These are phyloP conservation scores for Alloscopus bannaensis DNA, from an alignment of 2,888 invertebrate genomes.

Conservation along the genomic window DNA sequence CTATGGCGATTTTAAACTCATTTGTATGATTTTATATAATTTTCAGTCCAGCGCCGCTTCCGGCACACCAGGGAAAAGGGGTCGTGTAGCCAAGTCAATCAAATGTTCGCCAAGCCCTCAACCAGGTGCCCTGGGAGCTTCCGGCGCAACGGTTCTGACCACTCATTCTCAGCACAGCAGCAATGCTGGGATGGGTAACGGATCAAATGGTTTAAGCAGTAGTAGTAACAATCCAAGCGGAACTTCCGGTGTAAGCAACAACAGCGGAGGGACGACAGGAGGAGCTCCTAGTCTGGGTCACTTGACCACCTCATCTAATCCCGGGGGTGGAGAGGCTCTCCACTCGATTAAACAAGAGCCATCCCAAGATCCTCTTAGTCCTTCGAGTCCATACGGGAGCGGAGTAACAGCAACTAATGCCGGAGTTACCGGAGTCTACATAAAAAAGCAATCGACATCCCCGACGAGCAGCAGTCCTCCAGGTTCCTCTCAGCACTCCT, in stretches of 20 bases:
- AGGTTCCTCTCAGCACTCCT: conserved; percentile 71
- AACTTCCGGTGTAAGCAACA: conserved; percentile 41
- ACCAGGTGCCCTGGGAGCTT: conserved; percentile 58
- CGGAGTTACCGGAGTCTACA: conserved; percentile 49
- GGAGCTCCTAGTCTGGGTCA: conserved; percentile 55
- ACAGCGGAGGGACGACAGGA: conserved; percentile 23
- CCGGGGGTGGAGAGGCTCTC: conserved; percentile 41
- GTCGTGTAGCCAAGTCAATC: conserved; percentile 71
- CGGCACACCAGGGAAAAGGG: conserved; percentile 68
- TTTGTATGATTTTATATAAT: too few species aligned
- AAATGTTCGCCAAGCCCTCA: conserved; percentile 66
- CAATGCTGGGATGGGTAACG: conserved; percentile 18
- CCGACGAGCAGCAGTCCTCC: conserved; percentile 71
- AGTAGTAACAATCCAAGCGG: conserved; percentile 56
- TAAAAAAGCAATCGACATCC: conserved; percentile 70
- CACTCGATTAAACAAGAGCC: conserved; percentile 54
- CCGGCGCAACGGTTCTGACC: conserved; percentile 45
- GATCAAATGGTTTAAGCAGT: conserved; percentile 31
- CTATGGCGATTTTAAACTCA: too few species aligned
- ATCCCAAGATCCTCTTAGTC: conserved; percentile 49
- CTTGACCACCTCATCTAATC: conserved; percentile 39
- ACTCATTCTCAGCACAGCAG: conserved; percentile 48
- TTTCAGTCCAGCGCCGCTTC: conserved; percentile 74
- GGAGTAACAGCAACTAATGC: conserved; percentile 39
- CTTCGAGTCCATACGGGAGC: conserved; percentile 46